Evolutionary conservation across 2,797 vertebrate species (phyloP), one percentile per base, ranked within the genome.

Genomic region (Chrosomus eos): DNA sequence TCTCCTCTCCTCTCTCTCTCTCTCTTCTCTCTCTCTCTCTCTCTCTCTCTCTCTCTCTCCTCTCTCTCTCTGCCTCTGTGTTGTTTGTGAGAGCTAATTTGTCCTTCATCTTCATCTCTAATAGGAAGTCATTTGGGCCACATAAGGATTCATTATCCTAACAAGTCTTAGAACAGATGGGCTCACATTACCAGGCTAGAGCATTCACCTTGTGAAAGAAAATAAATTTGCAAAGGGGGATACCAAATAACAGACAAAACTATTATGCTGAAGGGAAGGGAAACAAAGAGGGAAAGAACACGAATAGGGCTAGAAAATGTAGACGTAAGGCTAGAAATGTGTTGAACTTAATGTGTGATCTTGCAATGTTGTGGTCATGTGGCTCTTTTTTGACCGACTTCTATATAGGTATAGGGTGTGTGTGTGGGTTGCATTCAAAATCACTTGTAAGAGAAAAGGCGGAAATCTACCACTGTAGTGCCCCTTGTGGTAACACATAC

Each of bases 71-170:
- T 85, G 40, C n/a, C 31, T 72, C 40, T 48, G 60, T 64, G 86
- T 79, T 82, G 43, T 85, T 79, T 82, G 43, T 85, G 82, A 85
- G 87, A 88, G 83, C 84, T 86, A 66, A 87, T 87, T 88, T 85
- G 89, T 88, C 76, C 40, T 86, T 87, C 85, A 70, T 86, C 84
- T 75, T 83, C 43, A 16, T n/a, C 70, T 86, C 81, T 84, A 89
- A 89, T 81, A 77, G 85, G 66, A 85, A 72, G 78, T 67, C 55
- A 81, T 86, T 88, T 86, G 80, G 83, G 82, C 82, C 81, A 87
- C 87, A 87, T 88, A 88, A 87, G 85, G 87, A 90, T 88, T 86
- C 75, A 89, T 89, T 88, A 87, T 86, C 60, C 88, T 85, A 88
- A 82, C 84, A 81, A 88, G 83, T 77, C 86, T 78, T 81, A 87